phyloP scores from a whole-genome alignment of 1,140 invertebrate species.

The Lepidurus packardi region DNA sequence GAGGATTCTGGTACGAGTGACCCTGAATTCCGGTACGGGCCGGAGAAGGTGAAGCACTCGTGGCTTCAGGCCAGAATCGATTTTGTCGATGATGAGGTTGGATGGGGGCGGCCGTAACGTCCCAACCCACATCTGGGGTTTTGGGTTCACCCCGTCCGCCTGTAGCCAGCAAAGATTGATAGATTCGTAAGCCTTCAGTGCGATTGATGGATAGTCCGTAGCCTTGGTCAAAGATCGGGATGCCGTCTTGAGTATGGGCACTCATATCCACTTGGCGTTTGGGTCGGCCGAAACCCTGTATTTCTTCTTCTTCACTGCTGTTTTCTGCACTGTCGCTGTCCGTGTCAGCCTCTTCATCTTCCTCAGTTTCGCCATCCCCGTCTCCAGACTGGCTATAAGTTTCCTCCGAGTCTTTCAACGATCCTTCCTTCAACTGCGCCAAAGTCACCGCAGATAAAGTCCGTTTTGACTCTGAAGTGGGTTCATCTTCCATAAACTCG shows the following conservation, averaged over 20 bases:
- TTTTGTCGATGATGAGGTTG: conserved; percentile 34
- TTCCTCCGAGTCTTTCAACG: neutral
- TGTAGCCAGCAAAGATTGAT: conserved; percentile 32
- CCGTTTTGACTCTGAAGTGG: neutral
- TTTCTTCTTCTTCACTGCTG: conserved; percentile 18
- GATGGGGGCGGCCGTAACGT: conserved; percentile 29
- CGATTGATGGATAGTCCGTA: conserved; percentile 34
- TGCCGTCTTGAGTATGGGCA: conserved; percentile 35
- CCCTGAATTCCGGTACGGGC: conserved; percentile 3
- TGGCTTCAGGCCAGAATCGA: conserved; percentile 32
- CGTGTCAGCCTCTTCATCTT: neutral
- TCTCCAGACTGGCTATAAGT: conserved; percentile 3
- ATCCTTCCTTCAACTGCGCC: neutral
- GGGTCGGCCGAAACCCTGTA: neutral
- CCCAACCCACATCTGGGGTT: conserved; percentile 26
- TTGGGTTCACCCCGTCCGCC: conserved; percentile 28
- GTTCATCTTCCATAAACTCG: neutral
- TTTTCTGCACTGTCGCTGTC: conserved; percentile 1
- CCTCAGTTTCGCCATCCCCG: conserved; percentile 17
- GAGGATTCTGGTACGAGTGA: neutral
- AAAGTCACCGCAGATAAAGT: neutral
- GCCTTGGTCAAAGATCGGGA: conserved; percentile 34
- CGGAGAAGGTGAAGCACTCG: neutral
- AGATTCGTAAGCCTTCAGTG: conserved; percentile 34
- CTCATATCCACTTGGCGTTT: conserved; percentile 35